Evolutionary conservation across 2,113 vertebrate species (phyloP).

Genomic region (Lasiurus cinereus): DNA sequence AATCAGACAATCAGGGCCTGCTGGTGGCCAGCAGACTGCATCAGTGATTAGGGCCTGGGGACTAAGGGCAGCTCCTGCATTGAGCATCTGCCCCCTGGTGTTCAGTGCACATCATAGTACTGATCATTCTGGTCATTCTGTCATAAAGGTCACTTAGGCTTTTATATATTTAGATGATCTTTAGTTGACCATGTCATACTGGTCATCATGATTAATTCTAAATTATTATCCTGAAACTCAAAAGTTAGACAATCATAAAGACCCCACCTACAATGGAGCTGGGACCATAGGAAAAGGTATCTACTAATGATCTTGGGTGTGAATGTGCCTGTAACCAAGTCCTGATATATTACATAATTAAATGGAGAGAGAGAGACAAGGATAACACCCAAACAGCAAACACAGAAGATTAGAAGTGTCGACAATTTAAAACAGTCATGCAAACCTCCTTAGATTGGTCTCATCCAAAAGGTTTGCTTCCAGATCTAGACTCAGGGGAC

Average conservation of each 20-base stretch:
- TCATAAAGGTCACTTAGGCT: too few species aligned
- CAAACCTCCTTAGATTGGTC: not conserved
- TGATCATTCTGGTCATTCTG: too few species aligned
- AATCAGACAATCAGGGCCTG: too few species aligned
- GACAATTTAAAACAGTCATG: not conserved
- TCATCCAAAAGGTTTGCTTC: constrained; percentile 6
- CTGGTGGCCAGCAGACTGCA: too few species aligned
- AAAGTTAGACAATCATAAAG: not conserved
- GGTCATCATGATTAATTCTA: not conserved
- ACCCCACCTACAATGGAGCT: not conserved
- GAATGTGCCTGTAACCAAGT: not conserved
- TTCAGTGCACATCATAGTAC: too few species aligned
- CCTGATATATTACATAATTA: not conserved
- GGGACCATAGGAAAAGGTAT: not conserved
- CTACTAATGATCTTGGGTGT: not conserved
- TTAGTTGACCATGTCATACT: not conserved
- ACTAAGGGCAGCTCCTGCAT: too few species aligned
- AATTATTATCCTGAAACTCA: constrained; percentile 9
- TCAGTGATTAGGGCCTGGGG: too few species aligned
- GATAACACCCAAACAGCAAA: not conserved
- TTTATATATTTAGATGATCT: not conserved
- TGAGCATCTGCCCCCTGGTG: too few species aligned
- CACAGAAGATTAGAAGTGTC: not conserved
- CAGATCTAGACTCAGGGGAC: not conserved
- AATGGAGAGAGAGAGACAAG: not conserved